Evolutionary conservation across 2,113 vertebrate species (phyloP).

Genomic region (Pangasianodon hypophthalmus): DNA sequence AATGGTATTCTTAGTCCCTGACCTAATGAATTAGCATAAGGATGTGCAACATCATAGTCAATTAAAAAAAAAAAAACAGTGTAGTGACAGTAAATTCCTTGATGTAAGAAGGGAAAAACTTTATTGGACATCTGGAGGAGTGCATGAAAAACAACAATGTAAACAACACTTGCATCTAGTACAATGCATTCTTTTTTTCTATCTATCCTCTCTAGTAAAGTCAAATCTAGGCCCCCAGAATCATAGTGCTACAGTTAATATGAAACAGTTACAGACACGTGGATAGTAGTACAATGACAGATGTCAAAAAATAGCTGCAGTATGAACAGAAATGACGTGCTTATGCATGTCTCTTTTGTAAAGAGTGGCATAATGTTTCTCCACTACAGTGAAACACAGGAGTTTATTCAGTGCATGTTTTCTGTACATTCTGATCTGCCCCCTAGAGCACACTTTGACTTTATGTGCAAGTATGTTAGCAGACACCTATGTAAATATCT

Average conservation of each 20-base stretch:
- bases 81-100: not conserved
- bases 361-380: too few relatives aligned
- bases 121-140: not conserved
- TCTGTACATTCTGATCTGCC: not conserved
- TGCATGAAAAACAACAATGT: not conserved
- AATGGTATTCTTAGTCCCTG: not conserved
- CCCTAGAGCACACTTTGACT: not conserved
- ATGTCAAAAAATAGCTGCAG: too few relatives aligned
- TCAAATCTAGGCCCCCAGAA: too few relatives aligned
- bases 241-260: too few relatives aligned
- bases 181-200: too few relatives aligned
- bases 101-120: not conserved
- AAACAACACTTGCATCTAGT: too few relatives aligned
- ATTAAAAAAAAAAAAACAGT: not conserved
- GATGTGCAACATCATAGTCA: not conserved
- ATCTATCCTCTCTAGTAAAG: too few relatives aligned
- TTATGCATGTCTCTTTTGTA: too few relatives aligned
- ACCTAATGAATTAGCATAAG: not conserved
- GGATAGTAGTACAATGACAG: too few relatives aligned
- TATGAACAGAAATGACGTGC: too few relatives aligned
- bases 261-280: too few relatives aligned
- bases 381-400: too few relatives aligned
- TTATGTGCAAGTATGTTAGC: not conserved
- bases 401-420: not conserved
- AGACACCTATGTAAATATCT: not conserved